These are phyloP conservation scores for Zoanthus solanderi DNA, from an alignment of 92 coral and sea anemone species.

Conservation along the genomic window DNA sequence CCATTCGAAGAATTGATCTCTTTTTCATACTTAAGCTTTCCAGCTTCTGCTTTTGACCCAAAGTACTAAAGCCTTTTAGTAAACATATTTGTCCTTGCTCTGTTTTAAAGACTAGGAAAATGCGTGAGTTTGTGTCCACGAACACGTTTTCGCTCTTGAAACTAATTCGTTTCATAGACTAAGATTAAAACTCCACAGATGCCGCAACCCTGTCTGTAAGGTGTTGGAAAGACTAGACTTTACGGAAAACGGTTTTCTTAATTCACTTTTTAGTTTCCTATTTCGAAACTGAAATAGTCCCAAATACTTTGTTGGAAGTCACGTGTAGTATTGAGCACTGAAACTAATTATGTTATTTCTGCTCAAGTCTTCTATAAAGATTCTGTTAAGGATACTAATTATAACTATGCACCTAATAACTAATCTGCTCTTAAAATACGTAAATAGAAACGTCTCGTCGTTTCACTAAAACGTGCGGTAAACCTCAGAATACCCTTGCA, in stretches of 20 bases:
- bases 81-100: background rate
- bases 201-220: conserved; percentile 7
- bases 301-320: background rate
- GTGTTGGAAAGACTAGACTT: background rate
- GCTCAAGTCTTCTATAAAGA: background rate
- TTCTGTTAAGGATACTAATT: background rate
- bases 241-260: background rate
- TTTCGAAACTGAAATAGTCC: background rate
- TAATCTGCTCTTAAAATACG: background rate
- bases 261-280: background rate
- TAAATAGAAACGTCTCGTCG: background rate
- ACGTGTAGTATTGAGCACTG: background rate
- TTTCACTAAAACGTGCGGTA: background rate
- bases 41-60: background rate
- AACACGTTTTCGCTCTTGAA: conserved; percentile 1
- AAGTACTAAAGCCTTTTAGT: background rate
- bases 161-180: background rate
- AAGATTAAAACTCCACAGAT: conserved; percentile 19
- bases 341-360: background rate
- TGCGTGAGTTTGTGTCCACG: background rate
- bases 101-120: background rate
- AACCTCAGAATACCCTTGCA: background rate
- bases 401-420: background rate
- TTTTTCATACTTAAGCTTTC: background rate
- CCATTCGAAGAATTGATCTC: conserved; percentile 2